These are phyloP conservation scores for Chondrosia reniformis DNA, from an alignment of 37 sponge, comb jelly and placozoan species.

Conservation along the genomic window DNA sequence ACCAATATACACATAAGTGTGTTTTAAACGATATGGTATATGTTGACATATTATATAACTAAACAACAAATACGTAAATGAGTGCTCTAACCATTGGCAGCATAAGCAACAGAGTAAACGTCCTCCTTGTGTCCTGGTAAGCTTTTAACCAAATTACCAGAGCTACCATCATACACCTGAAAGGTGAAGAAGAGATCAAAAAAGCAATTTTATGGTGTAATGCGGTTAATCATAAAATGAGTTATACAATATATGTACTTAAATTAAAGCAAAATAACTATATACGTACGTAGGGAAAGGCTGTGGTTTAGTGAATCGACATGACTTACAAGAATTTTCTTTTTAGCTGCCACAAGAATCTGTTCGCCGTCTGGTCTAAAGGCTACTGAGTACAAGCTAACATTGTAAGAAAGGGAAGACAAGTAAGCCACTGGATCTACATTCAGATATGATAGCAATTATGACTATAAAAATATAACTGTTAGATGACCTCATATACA, in stretches of 20 bases:
- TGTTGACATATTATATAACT: too few species aligned
- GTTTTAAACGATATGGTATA: too few species aligned
- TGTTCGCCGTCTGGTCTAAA: conserved; percentile 80
- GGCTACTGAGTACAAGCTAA: conserved; percentile 76
- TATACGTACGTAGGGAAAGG: too few species aligned
- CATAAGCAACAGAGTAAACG: conserved; percentile 80
- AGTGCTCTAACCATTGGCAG: conserved; percentile 69
- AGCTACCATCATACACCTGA: conserved; percentile 53
- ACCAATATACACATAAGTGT: too few species aligned
- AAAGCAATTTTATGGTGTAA: neutral
- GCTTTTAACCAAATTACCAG: conserved; percentile 59
- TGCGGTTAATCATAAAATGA: neutral
- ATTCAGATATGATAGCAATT: neutral
- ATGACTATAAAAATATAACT: neutral
- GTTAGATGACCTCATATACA: too few species aligned
- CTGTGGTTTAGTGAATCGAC: too few species aligned
- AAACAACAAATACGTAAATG: too few species aligned
- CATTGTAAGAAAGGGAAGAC: neutral
- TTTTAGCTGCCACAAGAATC: conserved; percentile 68
- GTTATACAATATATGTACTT: neutral
- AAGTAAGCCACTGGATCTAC: neutral
- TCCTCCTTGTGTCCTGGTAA: conserved; percentile 90
- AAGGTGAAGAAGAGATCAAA: neutral
- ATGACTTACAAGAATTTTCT: conserved; percentile 50
- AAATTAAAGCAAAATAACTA: conserved; percentile 10